Base-by-base conservation (phyloP, 2,797 vertebrate species). In the Distichodus sexfasciatus region DNA sequence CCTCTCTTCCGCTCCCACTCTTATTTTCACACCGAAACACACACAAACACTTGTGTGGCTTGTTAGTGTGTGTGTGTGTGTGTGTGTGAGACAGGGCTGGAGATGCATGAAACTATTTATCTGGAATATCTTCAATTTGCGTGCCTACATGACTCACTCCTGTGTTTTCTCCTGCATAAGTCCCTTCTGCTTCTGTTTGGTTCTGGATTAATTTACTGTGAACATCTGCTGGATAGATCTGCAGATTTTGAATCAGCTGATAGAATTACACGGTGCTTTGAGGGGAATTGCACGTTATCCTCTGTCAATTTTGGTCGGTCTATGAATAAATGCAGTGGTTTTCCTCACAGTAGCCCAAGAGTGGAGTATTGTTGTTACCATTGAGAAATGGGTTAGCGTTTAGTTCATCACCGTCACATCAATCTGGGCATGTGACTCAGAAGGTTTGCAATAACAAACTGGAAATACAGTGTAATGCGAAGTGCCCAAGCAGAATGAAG, bases 41-140 rank as follows among this genome's bases (percentile, higher is more conserved):
- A 55, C 31, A 21, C 29, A 12, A 23, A 51, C 14, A 51, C 24
- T 51, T 17, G 2, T 35, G 7, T 54, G n/a, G 1, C 7, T 19
- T 15, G 0, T 55, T 21, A 8, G 4, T 36, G 36, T 35, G 31
- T 46, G 2, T 17, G n/a, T 38, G 35, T 40, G 35, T 26, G 17
- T 59, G 0, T 59, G 14, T 21, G 1, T 15, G 23, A 10, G 6
- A 9, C 26, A 17, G 6, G 14, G 33, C 3, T n/a, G 29, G 33
- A 5, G 35, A 8, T 36, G 8, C 44, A 40, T 36, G 69, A 61
- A 51, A 3, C 59, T 24, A 23, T 29, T 44, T 31, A 1, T n/a
- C 36, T 53, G 19, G 44, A 77, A 68, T 74, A 36, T 63, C 28
- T 63, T 36, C 23, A 43, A 15, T 68, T 24, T 59, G 51, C 71